Evolutionary conservation across 2,888 invertebrate genomes (phyloP), one percentile per base, ranked within the genome.

Genomic region (Eupithecia pulchellata): DNA sequence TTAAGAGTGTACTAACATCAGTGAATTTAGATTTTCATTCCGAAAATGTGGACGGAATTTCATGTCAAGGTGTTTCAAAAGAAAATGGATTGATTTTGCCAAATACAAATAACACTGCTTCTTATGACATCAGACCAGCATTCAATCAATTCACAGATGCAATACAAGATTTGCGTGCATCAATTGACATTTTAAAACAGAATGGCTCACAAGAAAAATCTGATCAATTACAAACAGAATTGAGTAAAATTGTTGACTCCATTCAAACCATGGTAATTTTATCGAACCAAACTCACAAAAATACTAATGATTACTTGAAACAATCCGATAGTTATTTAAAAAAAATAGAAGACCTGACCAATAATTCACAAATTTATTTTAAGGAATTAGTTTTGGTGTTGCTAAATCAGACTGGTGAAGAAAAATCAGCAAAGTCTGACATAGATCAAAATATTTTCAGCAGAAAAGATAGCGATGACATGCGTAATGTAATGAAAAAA

Each of bases 21-120:
- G 68, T 64, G 0, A 64, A 20, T 3, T 36, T 72, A 32, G 65
- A 75, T 64, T 75, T 63, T 32, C 74, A 77, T 52, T 6, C 72
- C n/a, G 78, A 78, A 76, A 77, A 78, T 30, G 72, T 78, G 6
- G 70, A 77, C 69, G 78, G 78, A 25, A 74, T 78, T 67, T 63
- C 77, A 57, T 78, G 78, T 42, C 65, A 70, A 30, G 72, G 73
- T 32, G 29, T 17, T 66, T 5, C 58, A 14, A 65, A 67, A 57
- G 30, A 36, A 6, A 66, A 29, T 39, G 34, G 57, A 30, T 52
- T 39, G 47, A 17, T 69, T 34, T 64, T 63, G 9, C 47, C 71
- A 5, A 32, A 29, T 20, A n/a, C 34, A 25, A 69, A 75, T 69
- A 72, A 58, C 57, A 61, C 71, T 2, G 25, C 36, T 5, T n/a